Base-by-base conservation (phyloP, 2,113 vertebrate species). In the Menidia beryllina region DNA sequence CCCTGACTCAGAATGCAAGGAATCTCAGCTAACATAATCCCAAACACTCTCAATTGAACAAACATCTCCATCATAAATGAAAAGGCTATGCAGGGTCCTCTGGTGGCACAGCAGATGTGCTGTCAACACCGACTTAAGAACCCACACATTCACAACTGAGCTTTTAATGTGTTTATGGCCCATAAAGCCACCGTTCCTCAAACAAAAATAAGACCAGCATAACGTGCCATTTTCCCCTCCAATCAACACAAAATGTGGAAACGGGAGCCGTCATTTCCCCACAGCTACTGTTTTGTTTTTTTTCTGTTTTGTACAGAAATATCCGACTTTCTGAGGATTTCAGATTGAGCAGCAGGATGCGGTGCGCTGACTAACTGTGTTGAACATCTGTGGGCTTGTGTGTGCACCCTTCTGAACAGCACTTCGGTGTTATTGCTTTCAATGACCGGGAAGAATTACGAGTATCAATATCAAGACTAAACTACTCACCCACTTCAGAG, bases 401-500 rank as follows among this genome's bases (percentile, higher is more conserved):
- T 27, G 21, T 55, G 36, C 38, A 49, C 0, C 59, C 63, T 71
- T 51, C 64, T 60, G 45, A 85, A 47, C 66, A 51, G 27, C 52
- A n/a, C 70, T 41, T 49, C 5, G 0, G 36, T 43, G 64, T 50
- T 23, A 52, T 51, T 62, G 54, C 61, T 38, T 60, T 69, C 76
- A 60, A 60, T 62, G 75, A 69, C 25, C 23, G 3, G 57, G 20
- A 48, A 56, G 47, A 54, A 27, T 69, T 63, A 55, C 15, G 3
- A 48, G 65, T 80, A 79, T 83, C 81, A 45, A 27, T 65, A 65
- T 81, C 73, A 65, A 56, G 65, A 73, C 85, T 71, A 82, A 61
- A 75, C 38, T 47, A 83, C 91, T 91, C 77, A 92, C 91, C 87
- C 57, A 41, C 69, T 79, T 73, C 77, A 82, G 60, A 85, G 34